Evolutionary conservation across 2,797 vertebrate species (phyloP), one percentile per base, ranked within the genome.

Genomic region (Phoxinus dragarum): DNA sequence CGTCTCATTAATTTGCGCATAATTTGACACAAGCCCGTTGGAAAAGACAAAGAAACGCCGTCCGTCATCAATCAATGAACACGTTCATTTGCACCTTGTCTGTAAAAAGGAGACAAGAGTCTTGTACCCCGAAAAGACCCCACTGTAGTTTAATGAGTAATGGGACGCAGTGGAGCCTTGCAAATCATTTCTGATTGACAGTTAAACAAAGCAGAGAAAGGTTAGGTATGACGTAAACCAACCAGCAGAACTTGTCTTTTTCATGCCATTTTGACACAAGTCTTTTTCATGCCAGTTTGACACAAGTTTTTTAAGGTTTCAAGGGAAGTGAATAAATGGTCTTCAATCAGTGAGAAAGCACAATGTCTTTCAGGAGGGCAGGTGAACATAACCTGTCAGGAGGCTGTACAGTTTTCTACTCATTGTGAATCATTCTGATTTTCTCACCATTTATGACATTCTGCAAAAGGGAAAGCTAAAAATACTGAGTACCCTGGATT

Each of bases 151-250:
- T 81, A 76, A 86, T 75, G 74, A 88, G 84, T 38, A 82, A 73
- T 3, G 42, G 27, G 81, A 59, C 61, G 21, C 79, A 75, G 10
- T 17, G 6, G 40, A 69, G 77, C 36, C 80, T 64, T 69, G n/a
- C 2, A 44, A 71, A 64, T 59, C 74, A 75, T 77, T 86, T 8
- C 36, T 77, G 86, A 82, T n/a, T 56, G 87, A 86, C 85, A 75
- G 86, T 74, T 85, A 87, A 85, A 90, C 86, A 84, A 88, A 88
- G 81, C 80, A 49, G 69, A 56, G 68, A 90, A 91, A 90, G 90
- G 90, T 89, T 88, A 87, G 49, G 17, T 27, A 67, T 89, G 88
- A 89, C 85, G 83, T 19, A 82, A 44, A 36, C 6, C 9, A 38
- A 31, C 16, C 49, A 42, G 83, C n/a, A 16, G 85, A 27, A 27